Percentiles rank a stretch among this genome's conserved stretches.
Evolutionary conservation across 2,797 vertebrate genomes (phyloP).

Genomic region (Pangasius sanitwongsei): DNA sequence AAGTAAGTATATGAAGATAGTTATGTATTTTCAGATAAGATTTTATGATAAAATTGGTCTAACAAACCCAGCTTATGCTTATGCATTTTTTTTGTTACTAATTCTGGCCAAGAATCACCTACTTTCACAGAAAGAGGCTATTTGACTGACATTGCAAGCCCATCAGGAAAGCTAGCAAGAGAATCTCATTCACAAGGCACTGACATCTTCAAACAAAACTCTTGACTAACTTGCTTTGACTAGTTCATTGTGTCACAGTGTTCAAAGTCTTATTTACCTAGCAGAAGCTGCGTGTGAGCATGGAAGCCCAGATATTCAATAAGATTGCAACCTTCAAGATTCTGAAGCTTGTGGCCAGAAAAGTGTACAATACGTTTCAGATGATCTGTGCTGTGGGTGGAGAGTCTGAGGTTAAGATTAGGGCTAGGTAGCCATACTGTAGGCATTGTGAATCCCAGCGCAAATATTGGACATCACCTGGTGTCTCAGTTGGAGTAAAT

Average conservation of each 20-base stretch:
- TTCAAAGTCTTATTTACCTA: background rate
- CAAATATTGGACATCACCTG: background rate
- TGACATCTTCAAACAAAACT: background rate
- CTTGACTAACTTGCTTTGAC: background rate
- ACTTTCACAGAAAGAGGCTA: background rate
- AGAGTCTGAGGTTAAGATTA: background rate
- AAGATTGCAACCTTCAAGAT: background rate
- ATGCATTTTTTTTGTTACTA: background rate
- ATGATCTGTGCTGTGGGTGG: too few species aligned
- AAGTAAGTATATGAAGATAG: background rate
- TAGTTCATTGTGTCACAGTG: background rate
- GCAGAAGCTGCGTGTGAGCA: background rate
- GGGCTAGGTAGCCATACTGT: background rate
- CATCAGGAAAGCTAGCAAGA: background rate
- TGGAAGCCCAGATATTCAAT: background rate
- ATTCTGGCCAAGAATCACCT: background rate
- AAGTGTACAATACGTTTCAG: background rate
- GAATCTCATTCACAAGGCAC: background rate
- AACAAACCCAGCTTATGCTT: background rate
- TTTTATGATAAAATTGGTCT: background rate
- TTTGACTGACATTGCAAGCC: background rate
- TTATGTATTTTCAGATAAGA: background rate
- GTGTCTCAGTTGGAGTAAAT: background rate
- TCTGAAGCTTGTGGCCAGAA: background rate
- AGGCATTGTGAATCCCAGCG: background rate